A percentile compares a stretch with the other conserved stretches of the same genome.
Conservation (phyloP, 2,797 vertebrate species). For the Lepilemur septentrionalis region DNA sequence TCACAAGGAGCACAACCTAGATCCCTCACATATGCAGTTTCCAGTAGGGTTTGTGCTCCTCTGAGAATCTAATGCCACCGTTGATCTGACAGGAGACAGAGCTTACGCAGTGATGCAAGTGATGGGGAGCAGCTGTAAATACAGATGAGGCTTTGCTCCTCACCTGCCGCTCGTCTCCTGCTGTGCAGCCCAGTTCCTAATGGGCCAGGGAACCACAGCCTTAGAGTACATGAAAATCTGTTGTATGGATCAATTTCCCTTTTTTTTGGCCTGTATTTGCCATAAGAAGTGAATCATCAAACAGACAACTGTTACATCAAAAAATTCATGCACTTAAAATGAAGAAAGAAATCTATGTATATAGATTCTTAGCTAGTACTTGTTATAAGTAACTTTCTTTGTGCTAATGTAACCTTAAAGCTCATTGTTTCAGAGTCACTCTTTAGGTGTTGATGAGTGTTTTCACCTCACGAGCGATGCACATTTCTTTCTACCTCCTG, state of each 20-base stretch:
- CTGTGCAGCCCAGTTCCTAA: too few relatives aligned
- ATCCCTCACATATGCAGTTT: too few relatives aligned
- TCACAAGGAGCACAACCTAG: too few relatives aligned
- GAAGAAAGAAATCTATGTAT: not conserved
- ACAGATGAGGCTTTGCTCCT: too few relatives aligned
- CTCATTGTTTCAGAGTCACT: not conserved
- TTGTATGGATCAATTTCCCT: not conserved
- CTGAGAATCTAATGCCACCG: too few relatives aligned
- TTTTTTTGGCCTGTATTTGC: not conserved
- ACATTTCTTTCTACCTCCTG: not conserved
- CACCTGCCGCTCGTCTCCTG: too few relatives aligned
- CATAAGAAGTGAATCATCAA: not conserved
- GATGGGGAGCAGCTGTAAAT: too few relatives aligned
- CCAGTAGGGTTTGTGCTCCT: too few relatives aligned
- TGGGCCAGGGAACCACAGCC: too few relatives aligned
- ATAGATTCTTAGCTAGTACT: not conserved
- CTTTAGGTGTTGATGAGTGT: not conserved
- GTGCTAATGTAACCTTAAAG: not conserved
- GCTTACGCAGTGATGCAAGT: too few relatives aligned
- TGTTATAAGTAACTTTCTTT: constrained; percentile 6
- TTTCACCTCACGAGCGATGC: not conserved
- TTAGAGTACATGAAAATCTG: not conserved
- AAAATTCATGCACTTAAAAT: not conserved
- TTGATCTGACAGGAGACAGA: too few relatives aligned
- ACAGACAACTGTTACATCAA: not conserved